A percentile compares a stretch with the other conserved stretches of the same genome.
Conservation (phyloP, 53 echinoderm and acorn worm genomes). For the Holothuria scabra region DNA sequence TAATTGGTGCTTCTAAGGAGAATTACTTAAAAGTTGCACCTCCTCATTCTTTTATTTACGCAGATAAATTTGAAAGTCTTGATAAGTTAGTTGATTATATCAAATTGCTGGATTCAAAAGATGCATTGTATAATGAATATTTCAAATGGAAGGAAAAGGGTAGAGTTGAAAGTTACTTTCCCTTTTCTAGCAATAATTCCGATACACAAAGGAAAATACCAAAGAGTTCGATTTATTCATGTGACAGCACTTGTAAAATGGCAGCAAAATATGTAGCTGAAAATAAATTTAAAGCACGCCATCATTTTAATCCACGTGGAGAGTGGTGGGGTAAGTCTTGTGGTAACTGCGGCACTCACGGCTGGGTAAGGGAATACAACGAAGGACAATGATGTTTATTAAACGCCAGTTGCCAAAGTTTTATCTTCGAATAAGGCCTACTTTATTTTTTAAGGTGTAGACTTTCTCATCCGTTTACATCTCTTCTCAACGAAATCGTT, state of each 20-base stretch:
- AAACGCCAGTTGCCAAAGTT: too few relatives aligned
- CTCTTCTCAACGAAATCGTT: too few relatives aligned
- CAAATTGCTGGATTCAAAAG: too few relatives aligned
- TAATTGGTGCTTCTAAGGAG: background rate
- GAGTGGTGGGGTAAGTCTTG: constrained; percentile 9
- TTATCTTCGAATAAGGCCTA: too few relatives aligned
- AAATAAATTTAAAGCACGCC: background rate
- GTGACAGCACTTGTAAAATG: background rate
- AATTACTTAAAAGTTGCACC: background rate
- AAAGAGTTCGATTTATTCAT: background rate
- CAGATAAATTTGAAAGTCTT: too few relatives aligned
- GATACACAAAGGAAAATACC: too few relatives aligned
- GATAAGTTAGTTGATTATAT: too few relatives aligned
- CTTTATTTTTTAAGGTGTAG: too few relatives aligned
- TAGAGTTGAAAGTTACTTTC: background rate
- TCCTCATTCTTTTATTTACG: background rate
- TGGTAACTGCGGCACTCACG: background rate
- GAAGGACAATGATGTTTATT: background rate
- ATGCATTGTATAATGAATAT: too few relatives aligned
- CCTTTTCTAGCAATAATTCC: background rate
- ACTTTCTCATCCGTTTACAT: too few relatives aligned
- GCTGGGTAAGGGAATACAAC: background rate
- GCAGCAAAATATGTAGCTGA: too few relatives aligned
- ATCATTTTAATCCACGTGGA: background rate
- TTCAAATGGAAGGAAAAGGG: too few relatives aligned